Percentiles rank a stretch among this genome's conserved stretches.
phyloP scores from a whole-genome alignment of 2,888 invertebrate species.

The Hypomecis punctinalis region DNA sequence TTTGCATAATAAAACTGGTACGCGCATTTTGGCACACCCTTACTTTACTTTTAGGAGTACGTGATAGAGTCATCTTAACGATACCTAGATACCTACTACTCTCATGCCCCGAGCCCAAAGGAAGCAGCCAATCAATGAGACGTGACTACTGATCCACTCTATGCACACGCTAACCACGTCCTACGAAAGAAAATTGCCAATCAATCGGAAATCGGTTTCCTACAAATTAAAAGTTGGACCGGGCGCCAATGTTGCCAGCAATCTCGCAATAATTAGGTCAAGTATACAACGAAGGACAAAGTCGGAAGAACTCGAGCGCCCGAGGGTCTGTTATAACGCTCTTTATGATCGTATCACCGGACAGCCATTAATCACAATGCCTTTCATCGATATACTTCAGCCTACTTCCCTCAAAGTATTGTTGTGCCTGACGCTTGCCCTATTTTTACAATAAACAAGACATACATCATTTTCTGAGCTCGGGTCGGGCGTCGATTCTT shows the following conservation, averaged over 20 bases:
- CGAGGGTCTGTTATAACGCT: conserved; percentile 59
- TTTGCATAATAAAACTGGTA: too few species aligned
- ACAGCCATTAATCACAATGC: conserved; percentile 68
- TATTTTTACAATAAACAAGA: conserved; percentile 57
- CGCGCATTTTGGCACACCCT: too few species aligned
- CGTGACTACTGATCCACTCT: conserved; percentile 38
- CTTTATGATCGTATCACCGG: conserved; percentile 71
- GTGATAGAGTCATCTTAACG: too few species aligned
- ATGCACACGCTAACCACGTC: conserved; percentile 43
- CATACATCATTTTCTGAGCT: conserved; percentile 55
- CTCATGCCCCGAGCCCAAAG: neutral
- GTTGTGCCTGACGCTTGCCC: conserved; percentile 53
- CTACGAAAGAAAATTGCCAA: conserved; percentile 55
- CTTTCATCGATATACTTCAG: conserved; percentile 60
- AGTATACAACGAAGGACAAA: conserved; percentile 72
- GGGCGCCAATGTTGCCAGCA: conserved; percentile 59
- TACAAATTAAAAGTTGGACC: conserved; percentile 61
- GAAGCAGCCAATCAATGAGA: conserved; percentile 32
- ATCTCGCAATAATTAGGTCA: conserved; percentile 72
- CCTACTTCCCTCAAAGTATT: conserved; percentile 56
- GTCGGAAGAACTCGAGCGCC: conserved; percentile 50
- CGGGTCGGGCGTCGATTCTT: conserved; percentile 34
- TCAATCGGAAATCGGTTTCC: conserved; percentile 63
- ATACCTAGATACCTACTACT: too few species aligned
- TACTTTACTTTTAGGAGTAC: too few species aligned